phyloP scores from a whole-genome alignment of 2,113 vertebrate genomes.

The Melanerpes formicivorus region DNA sequence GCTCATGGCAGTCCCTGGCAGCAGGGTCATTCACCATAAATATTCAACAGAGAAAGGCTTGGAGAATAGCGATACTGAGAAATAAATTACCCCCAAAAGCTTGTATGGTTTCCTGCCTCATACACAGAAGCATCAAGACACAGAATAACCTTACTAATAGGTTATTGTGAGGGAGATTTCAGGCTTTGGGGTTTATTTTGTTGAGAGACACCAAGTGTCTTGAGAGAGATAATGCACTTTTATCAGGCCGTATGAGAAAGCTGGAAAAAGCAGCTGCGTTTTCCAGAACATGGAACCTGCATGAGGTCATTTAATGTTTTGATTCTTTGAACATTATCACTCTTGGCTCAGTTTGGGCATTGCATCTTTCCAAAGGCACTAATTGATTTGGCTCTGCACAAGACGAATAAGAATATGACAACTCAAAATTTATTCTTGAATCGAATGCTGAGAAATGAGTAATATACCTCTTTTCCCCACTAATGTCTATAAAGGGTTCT shows the following conservation, averaged over 20 bases:
- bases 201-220: neutral
- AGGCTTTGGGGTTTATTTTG: neutral
- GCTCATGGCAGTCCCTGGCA: neutral
- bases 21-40: neutral
- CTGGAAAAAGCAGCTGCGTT: slow-evolving; percentile 3
- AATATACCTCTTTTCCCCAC: neutral
- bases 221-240: slow-evolving; percentile 11
- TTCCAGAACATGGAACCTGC: slow-evolving; percentile 13
- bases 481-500: slow-evolving; percentile 21
- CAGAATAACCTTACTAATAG: neutral
- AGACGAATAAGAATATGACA: slow-evolving; percentile 20
- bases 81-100: slow-evolving; percentile 9
- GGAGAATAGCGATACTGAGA: neutral
- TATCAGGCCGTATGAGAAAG: neutral
- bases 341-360: slow-evolving; percentile 35
- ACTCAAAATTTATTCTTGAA: slow-evolving; percentile 17
- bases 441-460: slow-evolving; percentile 27
- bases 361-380: slow-evolving; percentile 49
- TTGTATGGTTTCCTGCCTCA: neutral
- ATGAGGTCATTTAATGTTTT: slow-evolving; percentile 49
- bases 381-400: slow-evolving; percentile 42
- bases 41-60: neutral
- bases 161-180: neutral
- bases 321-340: slow-evolving; percentile 16
- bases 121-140: neutral